Evolutionary conservation across 2,113 vertebrate species (phyloP).

Genomic region (Sebastes fasciatus): DNA sequence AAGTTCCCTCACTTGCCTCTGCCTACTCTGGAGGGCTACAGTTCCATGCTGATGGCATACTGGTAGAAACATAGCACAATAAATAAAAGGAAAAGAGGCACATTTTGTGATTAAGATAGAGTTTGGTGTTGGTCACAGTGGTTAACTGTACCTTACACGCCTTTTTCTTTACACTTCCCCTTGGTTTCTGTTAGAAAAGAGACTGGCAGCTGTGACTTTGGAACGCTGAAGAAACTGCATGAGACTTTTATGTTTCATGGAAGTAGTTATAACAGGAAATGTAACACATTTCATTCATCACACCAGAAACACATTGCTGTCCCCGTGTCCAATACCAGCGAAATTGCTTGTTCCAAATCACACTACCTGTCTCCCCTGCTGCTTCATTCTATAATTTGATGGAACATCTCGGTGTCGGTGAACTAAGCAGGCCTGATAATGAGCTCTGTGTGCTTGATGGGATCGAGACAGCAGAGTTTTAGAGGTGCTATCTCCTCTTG

Average conservation of each 20-base stretch:
- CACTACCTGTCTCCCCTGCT: neutral
- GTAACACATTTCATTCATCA: conserved; percentile 25
- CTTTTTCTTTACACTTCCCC: neutral
- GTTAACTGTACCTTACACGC: neutral
- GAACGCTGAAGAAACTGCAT: conserved; percentile 2
- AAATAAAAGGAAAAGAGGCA: neutral
- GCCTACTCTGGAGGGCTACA: neutral
- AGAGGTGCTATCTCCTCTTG: conserved; percentile 23
- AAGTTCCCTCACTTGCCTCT: neutral
- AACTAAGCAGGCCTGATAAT: conserved; percentile 47
- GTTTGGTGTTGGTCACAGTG: neutral
- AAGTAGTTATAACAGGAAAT: conserved; percentile 15
- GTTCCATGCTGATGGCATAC: neutral
- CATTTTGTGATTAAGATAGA: neutral
- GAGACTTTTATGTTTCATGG: conserved; percentile 2
- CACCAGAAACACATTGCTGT: neutral
- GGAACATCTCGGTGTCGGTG: conserved; percentile 3
- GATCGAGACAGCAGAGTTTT: conserved; percentile 37
- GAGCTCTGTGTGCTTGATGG: conserved; percentile 38
- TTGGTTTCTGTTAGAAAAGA: neutral
- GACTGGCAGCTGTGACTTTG: conserved; percentile 21
- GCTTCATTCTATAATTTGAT: neutral
- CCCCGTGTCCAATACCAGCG: neutral
- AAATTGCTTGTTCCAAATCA: conserved; percentile 28
- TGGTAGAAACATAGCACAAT: neutral